phyloP scores from a whole-genome alignment of 1,140 invertebrate species.

The Trichomalopsis sarcophagae region DNA sequence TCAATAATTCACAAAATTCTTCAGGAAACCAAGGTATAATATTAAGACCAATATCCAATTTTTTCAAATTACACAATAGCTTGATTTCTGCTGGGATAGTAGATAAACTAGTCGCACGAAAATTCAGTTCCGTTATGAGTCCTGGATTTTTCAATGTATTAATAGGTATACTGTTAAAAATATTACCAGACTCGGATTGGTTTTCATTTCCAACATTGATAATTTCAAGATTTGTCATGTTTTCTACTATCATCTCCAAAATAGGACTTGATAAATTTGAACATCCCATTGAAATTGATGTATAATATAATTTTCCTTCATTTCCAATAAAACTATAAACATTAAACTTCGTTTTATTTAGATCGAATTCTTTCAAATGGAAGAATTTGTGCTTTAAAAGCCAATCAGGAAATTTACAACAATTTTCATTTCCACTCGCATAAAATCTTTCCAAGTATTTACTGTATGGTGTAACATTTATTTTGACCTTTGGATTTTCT shows the following conservation, averaged over 20 bases:
- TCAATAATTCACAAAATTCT: slow-evolving; percentile 44
- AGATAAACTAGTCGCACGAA: slow-evolving; percentile 20
- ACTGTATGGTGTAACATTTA: slow-evolving; percentile 41
- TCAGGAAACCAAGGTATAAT: slow-evolving; percentile 40
- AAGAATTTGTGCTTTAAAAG: slow-evolving; percentile 32
- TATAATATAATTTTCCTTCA: background rate
- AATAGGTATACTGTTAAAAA: slow-evolving; percentile 35
- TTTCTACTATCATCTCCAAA: slow-evolving; percentile 40
- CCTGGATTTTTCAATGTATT: slow-evolving; percentile 20
- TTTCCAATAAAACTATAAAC: slow-evolving; percentile 27
- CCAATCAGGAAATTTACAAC: slow-evolving; percentile 46
- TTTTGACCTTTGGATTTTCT: slow-evolving; percentile 7
- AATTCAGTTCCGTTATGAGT: slow-evolving; percentile 38
- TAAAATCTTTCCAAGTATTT: slow-evolving; percentile 50
- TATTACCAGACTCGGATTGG: background rate
- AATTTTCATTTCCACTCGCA: slow-evolving; percentile 34
- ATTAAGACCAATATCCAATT: slow-evolving; percentile 40
- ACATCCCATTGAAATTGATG: slow-evolving; percentile 10
- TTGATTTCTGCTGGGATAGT: slow-evolving; percentile 18
- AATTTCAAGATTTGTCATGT: slow-evolving; percentile 36
- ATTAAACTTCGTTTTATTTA: slow-evolving; percentile 37
- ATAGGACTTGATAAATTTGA: slow-evolving; percentile 42
- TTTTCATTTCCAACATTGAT: slow-evolving; percentile 42
- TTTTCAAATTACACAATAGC: slow-evolving; percentile 32
- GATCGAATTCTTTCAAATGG: slow-evolving; percentile 37